Conservation (phyloP, 1,140 invertebrate species). For the Drosophila truncata region DNA sequence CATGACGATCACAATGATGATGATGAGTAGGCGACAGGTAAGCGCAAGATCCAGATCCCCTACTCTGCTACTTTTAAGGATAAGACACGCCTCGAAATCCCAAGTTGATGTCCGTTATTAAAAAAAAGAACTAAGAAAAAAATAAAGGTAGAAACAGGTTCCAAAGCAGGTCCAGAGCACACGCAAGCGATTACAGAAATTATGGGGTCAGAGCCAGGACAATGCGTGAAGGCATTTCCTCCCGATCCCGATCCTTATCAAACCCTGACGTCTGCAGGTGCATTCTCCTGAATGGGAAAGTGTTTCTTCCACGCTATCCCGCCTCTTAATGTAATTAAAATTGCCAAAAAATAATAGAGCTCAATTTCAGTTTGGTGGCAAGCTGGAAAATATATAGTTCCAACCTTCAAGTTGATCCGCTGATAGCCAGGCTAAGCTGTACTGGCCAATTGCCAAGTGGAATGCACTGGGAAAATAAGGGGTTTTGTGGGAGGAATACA, state of each 20-base stretch:
- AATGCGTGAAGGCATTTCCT: slow-evolving; percentile 71
- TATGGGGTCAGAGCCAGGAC: slow-evolving; percentile 69
- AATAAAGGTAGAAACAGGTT: slow-evolving; percentile 50
- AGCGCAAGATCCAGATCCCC: slow-evolving; percentile 18
- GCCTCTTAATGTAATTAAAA: slow-evolving; percentile 50
- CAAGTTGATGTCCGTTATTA: slow-evolving; percentile 73
- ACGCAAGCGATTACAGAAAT: slow-evolving; percentile 71
- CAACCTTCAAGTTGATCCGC: slow-evolving; percentile 14
- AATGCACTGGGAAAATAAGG: slow-evolving; percentile 31
- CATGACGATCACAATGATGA: slow-evolving; percentile 39
- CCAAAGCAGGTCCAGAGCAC: slow-evolving; percentile 53
- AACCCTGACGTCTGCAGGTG: slow-evolving; percentile 69
- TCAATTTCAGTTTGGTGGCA: slow-evolving; percentile 29
- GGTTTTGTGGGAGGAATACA: background rate
- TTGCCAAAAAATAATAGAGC: slow-evolving; percentile 46
- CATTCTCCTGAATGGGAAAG: slow-evolving; percentile 70
- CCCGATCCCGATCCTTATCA: slow-evolving; percentile 56
- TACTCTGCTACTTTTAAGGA: slow-evolving; percentile 51
- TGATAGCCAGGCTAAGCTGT: slow-evolving; percentile 24
- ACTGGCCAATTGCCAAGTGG: slow-evolving; percentile 47
- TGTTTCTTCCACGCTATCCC: slow-evolving; percentile 55
- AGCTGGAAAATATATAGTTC: slow-evolving; percentile 50
- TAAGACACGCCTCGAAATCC: slow-evolving; percentile 75
- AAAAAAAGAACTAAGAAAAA: slow-evolving; percentile 47
- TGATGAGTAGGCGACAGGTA: slow-evolving; percentile 58